Evolutionary conservation across 2,888 invertebrate genomes (phyloP), one percentile per base, ranked within the genome.

Genomic region (Rhingia rostrata): DNA sequence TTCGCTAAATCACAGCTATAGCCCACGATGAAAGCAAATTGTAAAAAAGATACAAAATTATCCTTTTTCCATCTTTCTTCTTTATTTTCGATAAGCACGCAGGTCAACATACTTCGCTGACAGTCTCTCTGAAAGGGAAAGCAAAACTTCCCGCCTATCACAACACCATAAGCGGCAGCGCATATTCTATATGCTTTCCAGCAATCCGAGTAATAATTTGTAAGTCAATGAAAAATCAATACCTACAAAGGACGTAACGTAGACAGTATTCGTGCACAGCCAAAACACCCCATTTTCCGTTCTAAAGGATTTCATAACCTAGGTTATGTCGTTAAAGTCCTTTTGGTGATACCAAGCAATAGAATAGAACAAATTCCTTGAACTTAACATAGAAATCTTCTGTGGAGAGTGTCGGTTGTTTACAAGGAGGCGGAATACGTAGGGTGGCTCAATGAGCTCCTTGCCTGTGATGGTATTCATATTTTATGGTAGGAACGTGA

Each of bases 141-240:
- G 72, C 51, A 45, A 22, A 6, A n/a, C n/a, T n/a, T n/a, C n/a
- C 51, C 33, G n/a, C 22, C 39, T 45, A 4, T 53, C 33, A n/a
- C n/a, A 54, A 12, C 53, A 43, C 22, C 37, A n/a, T 45, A 35
- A 32, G 6, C 45, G 6, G 45, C 12, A 9, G 51, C 10, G 4
- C n/a, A n/a, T 41, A 45, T 69, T 33, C 45, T 32, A 5, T 22
- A 14, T 30, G n/a, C 41, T 41, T 22, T 4, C 51, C 10, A 49
- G 30, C 47, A 56, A 54, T 35, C 22, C 43, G 61, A n/a, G 49
- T 33, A 45, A 63, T 61, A 45, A 73, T 61, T 61, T 72, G 12
- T 43, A 43, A 61, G 72, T 63, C 73, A 73, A 63, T 63, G 14
- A 9, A 73, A 73, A 73, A 73, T 73, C 73, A 14, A 73, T 73